Conservation (phyloP, 2,113 vertebrate genomes). For the Leucosticte australis region DNA sequence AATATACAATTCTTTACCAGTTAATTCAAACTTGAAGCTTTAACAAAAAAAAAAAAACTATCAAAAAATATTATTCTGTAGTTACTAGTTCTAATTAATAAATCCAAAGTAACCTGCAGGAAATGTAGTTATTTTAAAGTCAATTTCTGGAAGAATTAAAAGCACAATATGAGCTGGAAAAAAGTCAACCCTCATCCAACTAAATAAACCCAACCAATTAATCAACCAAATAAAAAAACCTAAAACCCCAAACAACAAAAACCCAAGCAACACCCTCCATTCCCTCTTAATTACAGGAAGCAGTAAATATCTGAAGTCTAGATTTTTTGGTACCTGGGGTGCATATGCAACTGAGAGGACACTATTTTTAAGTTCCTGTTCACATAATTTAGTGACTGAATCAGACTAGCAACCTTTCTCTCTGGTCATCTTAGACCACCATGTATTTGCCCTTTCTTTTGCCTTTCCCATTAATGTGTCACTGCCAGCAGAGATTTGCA, state of each 20-base stretch:
- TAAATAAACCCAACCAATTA: background rate
- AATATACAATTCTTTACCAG: background rate
- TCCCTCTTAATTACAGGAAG: background rate
- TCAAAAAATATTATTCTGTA: background rate
- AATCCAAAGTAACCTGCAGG: background rate
- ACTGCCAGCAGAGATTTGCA: background rate
- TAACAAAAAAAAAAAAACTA: background rate
- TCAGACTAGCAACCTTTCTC: background rate
- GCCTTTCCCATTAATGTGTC: background rate
- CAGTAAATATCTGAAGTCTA: background rate
- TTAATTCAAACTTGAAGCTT: background rate
- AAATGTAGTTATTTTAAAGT: background rate
- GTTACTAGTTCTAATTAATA: background rate
- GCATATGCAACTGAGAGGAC: background rate
- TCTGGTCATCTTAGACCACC: background rate
- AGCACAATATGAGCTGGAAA: background rate
- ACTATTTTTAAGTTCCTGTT: background rate
- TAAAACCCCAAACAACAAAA: background rate
- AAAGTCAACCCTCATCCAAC: rapidly evolving
- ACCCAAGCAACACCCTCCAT: rapidly evolving
- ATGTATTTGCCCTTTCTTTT: background rate
- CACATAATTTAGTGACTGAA: background rate
- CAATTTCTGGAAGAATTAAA: background rate
- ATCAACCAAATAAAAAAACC: background rate
- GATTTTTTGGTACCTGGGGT: background rate